Conservation (phyloP, 2,888 invertebrate genomes). For the Artemia sinica region DNA sequence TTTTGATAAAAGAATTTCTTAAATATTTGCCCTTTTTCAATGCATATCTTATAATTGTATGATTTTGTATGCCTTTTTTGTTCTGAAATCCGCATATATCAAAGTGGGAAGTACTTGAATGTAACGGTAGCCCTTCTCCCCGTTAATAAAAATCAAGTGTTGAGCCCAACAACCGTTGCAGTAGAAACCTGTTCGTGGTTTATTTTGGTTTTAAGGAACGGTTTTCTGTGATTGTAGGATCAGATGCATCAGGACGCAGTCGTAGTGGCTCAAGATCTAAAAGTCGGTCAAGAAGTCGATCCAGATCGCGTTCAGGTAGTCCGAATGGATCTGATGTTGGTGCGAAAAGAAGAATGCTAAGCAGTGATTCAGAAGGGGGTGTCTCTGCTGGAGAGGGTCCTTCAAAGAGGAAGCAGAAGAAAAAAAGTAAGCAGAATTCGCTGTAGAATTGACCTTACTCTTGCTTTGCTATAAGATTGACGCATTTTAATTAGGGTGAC, state of each 20-base stretch:
- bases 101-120: neutral
- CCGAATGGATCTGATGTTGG: neutral
- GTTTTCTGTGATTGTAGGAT: slow-evolving; percentile 21
- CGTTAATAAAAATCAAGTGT: slow-evolving; percentile 15
- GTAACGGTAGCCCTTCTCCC: neutral
- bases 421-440: neutral
- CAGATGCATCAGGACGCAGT: slow-evolving; percentile 15
- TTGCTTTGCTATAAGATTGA: too few species aligned
- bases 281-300: slow-evolving; percentile 20
- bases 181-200: slow-evolving; percentile 26
- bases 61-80: too few species aligned
- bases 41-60: too few species aligned
- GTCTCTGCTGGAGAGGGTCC: slow-evolving; percentile 18
- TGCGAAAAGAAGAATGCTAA: slow-evolving; percentile 1
- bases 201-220: slow-evolving; percentile 17
- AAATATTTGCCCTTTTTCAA: too few species aligned
- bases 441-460: neutral
- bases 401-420: neutral
- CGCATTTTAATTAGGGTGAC: too few species aligned
- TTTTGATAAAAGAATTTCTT: too few species aligned
- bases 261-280: slow-evolving; percentile 19
- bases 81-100: neutral
- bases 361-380: slow-evolving; percentile 21
- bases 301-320: slow-evolving; percentile 20
- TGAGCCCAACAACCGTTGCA: slow-evolving; percentile 14